phyloP scores from a whole-genome alignment of 2,113 vertebrate genomes.

The Hepsetus odoe region DNA sequence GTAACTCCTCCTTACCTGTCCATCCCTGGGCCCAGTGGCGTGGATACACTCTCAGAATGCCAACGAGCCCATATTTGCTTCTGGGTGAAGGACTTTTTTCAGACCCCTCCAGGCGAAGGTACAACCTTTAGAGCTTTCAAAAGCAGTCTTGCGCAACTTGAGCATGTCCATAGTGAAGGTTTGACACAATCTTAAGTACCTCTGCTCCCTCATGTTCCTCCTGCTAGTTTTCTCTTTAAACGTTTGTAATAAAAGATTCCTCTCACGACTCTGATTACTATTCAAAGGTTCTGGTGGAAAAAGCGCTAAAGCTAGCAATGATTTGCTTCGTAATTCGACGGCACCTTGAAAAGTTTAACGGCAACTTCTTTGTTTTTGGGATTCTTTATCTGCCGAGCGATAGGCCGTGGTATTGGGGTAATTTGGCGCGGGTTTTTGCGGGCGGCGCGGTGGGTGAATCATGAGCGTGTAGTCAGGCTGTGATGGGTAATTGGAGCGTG shows the following conservation, averaged over 20 bases:
- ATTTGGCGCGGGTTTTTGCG: background rate
- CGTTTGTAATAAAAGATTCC: no score
- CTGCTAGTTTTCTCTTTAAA: background rate
- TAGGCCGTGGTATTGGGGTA: background rate
- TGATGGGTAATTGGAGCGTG: constrained; percentile 33
- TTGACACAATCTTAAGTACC: background rate
- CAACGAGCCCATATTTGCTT: background rate
- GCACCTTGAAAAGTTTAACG: no score
- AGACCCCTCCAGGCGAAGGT: background rate
- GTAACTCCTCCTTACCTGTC: no score
- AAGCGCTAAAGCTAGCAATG: background rate
- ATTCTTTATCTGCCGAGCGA: background rate
- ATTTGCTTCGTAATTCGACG: background rate
- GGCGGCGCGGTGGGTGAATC: constrained; percentile 1
- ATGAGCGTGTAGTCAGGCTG: constrained; percentile 2
- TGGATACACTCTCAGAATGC: background rate
- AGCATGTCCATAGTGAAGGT: background rate
- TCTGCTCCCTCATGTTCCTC: no score
- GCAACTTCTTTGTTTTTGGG: background rate
- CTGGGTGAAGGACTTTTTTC: background rate
- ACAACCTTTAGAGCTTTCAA: background rate
- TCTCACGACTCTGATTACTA: no score
- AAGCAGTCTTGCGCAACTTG: background rate
- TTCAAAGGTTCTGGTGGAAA: no score
- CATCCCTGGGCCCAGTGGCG: background rate